Percentiles rank a stretch among this genome's conserved stretches.
Conservation (phyloP, 1,140 invertebrate genomes). For the Drosophila suzukii region DNA sequence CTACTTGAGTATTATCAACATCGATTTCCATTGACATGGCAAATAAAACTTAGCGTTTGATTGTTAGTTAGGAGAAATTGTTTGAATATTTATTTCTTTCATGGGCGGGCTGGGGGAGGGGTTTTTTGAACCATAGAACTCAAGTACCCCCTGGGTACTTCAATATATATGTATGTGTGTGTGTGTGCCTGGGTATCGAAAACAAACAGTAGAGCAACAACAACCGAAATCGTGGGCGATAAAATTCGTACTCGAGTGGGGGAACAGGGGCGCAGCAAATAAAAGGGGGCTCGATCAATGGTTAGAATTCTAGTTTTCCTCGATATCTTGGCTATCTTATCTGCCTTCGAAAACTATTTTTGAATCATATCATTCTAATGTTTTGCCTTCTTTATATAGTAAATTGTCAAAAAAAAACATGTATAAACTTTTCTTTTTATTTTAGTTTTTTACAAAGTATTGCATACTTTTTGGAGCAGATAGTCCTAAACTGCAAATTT, state of each 20-base stretch:
- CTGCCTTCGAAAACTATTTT: no score
- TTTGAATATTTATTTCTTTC: slow-evolving; percentile 1
- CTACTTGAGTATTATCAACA: not conserved
- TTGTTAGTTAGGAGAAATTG: not conserved
- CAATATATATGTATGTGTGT: not conserved
- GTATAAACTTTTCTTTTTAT: not conserved
- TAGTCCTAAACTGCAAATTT: not conserved
- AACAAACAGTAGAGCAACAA: slow-evolving; percentile 66
- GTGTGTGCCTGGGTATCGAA: slow-evolving; percentile 61
- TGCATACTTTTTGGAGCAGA: not conserved
- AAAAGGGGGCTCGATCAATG: not conserved
- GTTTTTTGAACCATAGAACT: slow-evolving; percentile 18
- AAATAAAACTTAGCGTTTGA: not conserved
- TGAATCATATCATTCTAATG: not conserved
- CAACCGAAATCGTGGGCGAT: slow-evolving; percentile 74
- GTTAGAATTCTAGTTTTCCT: no score
- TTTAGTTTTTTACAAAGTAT: not conserved
- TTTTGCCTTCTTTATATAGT: not conserved
- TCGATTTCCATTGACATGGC: slow-evolving; percentile 2
- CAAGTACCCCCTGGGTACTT: slow-evolving; percentile 37
- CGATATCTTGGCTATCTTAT: no score
- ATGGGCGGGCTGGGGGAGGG: not conserved
- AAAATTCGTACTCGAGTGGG: slow-evolving; percentile 66
- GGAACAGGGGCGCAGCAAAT: slow-evolving; percentile 9
- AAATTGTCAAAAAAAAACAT: no score